phyloP scores from a whole-genome alignment of 2,113 vertebrate genomes.

The Sylvietta virens region DNA sequence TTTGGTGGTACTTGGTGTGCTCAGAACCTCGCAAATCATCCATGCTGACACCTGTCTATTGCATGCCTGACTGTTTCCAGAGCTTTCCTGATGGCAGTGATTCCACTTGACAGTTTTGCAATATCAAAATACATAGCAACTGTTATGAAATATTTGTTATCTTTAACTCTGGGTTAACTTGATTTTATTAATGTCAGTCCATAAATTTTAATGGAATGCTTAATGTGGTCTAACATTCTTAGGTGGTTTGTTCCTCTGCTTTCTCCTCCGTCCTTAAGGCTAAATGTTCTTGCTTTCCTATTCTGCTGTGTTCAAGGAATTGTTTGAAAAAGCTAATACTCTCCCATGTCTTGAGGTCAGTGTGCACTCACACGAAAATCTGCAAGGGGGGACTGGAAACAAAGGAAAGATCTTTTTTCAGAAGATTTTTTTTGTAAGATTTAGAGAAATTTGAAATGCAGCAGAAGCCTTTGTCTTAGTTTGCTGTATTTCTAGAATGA shows the following conservation, averaged over 20 bases:
- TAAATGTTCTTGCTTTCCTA: neutral
- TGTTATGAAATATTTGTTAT: neutral
- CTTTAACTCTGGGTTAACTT: neutral
- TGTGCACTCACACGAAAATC: neutral
- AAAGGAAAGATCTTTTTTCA: neutral
- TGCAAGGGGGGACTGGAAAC: neutral
- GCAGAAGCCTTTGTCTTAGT: neutral
- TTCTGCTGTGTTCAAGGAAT: neutral
- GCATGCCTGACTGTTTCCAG: neutral
- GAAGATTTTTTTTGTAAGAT: neutral
- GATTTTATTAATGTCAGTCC: constrained; percentile 2
- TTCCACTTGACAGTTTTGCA: neutral
- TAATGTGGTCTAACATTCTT: neutral
- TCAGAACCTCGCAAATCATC: neutral
- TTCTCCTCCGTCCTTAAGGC: neutral
- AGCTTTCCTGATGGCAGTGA: neutral
- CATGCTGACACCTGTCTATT: neutral
- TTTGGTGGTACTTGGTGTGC: neutral
- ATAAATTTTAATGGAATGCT: neutral
- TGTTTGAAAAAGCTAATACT: neutral
- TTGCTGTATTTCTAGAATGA: neutral
- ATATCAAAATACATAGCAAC: neutral
- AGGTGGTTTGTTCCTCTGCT: neutral
- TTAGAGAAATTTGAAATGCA: neutral
- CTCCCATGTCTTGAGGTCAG: neutral